Evolutionary conservation across 2,113 vertebrate genomes (phyloP), one percentile per base, ranked within the genome.

Genomic region (Tragelaphus buxtoni): DNA sequence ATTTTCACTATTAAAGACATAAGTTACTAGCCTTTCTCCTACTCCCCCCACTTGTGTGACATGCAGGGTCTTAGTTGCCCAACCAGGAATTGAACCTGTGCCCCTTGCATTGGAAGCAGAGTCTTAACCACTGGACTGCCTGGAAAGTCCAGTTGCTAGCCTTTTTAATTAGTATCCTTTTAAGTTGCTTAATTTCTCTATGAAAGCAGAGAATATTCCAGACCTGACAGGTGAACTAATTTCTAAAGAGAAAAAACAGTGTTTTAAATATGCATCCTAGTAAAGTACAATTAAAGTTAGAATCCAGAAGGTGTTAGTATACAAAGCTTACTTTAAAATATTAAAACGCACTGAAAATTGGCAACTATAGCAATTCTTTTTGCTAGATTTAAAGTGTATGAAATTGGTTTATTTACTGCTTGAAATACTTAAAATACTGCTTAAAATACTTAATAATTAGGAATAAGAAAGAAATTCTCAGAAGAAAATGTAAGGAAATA

Each of bases 171-270:
- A 92, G 60, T 83, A 35, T 26, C 13, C 39, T 92, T 76, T 94
- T 86, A 89, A 58, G 14, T 92, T 92, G 35, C 51, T 88, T 88
- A 93, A 55, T 45, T 72, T 72, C 65, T 39, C n/a, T 80, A 4
- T 86, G 39, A 95, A 93, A 82, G 72, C 47, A 86, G 80, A 58
- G 61, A 90, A 85, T 83, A 26, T 95, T 55, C 32, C 45, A 90
- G 63, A 88, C 42, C n/a, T 77, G 39, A 87, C 14, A 69, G 35
- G 30, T 85, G 77, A 80, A 49, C 69, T 79, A 32, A 55, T 96
- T 97, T 97, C 28, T 80, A 86, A 81, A 83, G 63, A 58, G 42
- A 79, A 89, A 87, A 84, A 61, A 61, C 47, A 92, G 60, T 88
- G 47, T 76, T 90, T 92, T 93, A 90, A 90, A 87, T 88, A 60